Base-by-base conservation (phyloP, 2,888 invertebrate genomes). In the Tetragonula carbonaria region DNA sequence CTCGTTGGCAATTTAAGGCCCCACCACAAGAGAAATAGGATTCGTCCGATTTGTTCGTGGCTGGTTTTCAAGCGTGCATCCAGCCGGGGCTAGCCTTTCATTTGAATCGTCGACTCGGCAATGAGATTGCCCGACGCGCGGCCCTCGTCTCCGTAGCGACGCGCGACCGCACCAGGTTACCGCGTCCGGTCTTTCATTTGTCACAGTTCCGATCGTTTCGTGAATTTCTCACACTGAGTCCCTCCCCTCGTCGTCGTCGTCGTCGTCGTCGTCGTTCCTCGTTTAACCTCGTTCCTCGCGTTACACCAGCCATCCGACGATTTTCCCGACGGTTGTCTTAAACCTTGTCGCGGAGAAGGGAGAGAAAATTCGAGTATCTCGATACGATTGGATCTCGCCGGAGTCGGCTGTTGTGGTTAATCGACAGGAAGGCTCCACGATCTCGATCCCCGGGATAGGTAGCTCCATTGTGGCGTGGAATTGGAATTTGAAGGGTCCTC, bases 1-100 rank as follows among this genome's bases (percentile, higher is more conserved):
- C 87, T 72, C 86, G 72, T 82, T 80, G 79, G 88, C 87, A 90
- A 91, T 90, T 90, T 85, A 82, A 86, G 82, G 73, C 74, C 59
- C 70, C 66, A 62, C 74, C 82, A 65, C 71, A 55, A 73, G 81
- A 78, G 85, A 87, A 86, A 86, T 87, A 72, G 86, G 86, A 86
- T 87, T 74, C 82, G 59, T 78, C 70, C 82, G 86, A 84, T 84
- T 82, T 80, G 78, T 87, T 80, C 78, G 68, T 59, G 23, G 53
- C 23, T 74, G 65, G 65, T 74, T 65, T 23, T 38, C 65, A 18
- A 50, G 50, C 23, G 68, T 38, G 67, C 68, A 51, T 33, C 16
- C 51, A 76, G 67, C 53, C 57, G 38, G 18, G 57, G 45, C 45
- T 45, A 55, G 50, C 77, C 72, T 84, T 82, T 89, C 81, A 72